A percentile compares a stretch with the other conserved stretches of the same genome.
phyloP scores from a whole-genome alignment of 2,113 vertebrate genomes.

The Hoplias malabaricus region DNA sequence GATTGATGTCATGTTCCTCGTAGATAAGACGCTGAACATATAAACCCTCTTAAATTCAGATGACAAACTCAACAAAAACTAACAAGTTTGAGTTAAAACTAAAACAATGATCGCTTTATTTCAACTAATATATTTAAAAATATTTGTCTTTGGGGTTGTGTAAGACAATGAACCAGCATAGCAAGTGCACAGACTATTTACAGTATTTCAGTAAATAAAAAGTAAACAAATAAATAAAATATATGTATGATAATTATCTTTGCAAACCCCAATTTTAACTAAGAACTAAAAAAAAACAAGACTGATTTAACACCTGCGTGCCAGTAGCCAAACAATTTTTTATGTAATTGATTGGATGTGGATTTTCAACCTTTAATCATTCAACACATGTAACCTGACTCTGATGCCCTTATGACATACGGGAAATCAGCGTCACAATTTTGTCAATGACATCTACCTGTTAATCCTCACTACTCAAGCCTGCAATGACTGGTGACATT shows the following conservation, averaged over 20 bases:
- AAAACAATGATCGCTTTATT: too few species aligned
- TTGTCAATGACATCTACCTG: conserved; percentile 22
- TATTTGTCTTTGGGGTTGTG: too few species aligned
- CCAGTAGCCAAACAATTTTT: not conserved
- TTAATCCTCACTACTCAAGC: conserved; percentile 25
- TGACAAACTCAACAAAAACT: too few species aligned
- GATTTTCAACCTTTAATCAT: conserved; percentile 27
- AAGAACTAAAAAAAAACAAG: too few species aligned
- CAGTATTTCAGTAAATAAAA: too few species aligned
- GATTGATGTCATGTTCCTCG: not conserved
- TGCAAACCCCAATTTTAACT: conserved; percentile 2
- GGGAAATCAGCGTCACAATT: conserved; percentile 21
- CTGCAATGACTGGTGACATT: conserved; percentile 31
- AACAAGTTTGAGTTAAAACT: too few species aligned
- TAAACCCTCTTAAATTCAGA: too few species aligned
- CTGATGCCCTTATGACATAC: conserved; percentile 32
- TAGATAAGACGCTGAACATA: not conserved
- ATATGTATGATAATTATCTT: not conserved
- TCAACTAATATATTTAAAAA: too few species aligned
- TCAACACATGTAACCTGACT: conserved; percentile 42
- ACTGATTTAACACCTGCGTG: conserved; percentile 29
- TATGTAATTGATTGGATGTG: not conserved
- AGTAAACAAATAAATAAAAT: too few species aligned
- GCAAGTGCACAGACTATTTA: too few species aligned
- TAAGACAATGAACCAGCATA: too few species aligned